Evolutionary conservation across 2,888 invertebrate species (phyloP), one percentile per base, ranked within the genome.

Genomic region (Microdon myrmicae): DNA sequence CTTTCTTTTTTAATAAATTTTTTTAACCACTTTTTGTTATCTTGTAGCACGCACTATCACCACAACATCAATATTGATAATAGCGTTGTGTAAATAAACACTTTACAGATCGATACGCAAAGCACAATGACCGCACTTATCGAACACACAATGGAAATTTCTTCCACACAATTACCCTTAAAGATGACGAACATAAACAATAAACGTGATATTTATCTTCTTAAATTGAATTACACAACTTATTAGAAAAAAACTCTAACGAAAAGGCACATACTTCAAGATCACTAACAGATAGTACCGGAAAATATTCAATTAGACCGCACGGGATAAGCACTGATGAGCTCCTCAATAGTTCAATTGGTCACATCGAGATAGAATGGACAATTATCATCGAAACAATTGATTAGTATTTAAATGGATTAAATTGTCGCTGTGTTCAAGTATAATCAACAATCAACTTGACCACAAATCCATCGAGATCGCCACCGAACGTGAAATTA

Each of bases 361-460:
- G 53, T 31, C 35, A 45, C 26, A 45, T 45, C 34, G 16, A 51
- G 35, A 56, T 39, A 20, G 28, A 49, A 61, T 43, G 43, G 49
- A 48, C 25, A 61, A 51, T 51, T 56, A 45, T 28, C 51, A 39
- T 64, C 38, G 31, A 31, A 43, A 38, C 32, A 38, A 37, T 48
- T 28, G 54, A 28, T 34, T 58, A 51, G 31, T 47, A 64, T 64
- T 58, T 58, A 47, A 53, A 49, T 49, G 32, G 51, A 58, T 53
- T 49, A 31, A 16, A 41, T 25, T 26, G 25, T 38, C 7, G 9
- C 28, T 22, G 43, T 16, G 44, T 51, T 55, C 48, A 41, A n/a
- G n/a, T n/a, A n/a, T n/a, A n/a, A 47, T 28, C 37, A 26, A 49
- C 25, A 23, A 23, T 43, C 12, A 25, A 45, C 31, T 35, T 32